A percentile compares a stretch with the other conserved stretches of the same genome.
Conservation (phyloP, 2,888 invertebrate species). For the Stratiomys singularior region DNA sequence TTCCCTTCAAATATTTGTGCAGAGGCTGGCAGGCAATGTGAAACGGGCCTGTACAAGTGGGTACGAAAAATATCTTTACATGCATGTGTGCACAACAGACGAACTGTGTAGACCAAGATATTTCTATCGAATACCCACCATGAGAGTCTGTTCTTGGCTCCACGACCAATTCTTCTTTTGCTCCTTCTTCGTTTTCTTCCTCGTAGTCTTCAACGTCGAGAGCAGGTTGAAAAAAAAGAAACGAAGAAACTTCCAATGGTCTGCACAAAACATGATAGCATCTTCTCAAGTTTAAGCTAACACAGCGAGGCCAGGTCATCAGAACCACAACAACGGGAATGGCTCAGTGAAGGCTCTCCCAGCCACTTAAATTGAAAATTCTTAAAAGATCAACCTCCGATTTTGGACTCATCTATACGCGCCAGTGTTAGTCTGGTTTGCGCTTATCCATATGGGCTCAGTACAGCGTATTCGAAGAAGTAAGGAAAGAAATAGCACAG, state of each 20-base stretch:
- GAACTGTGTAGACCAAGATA: neutral
- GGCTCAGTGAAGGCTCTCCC: neutral
- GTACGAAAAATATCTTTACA: neutral
- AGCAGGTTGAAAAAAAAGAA: slow-evolving; percentile 11
- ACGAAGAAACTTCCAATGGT: neutral
- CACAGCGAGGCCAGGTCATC: neutral
- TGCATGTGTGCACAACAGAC: neutral
- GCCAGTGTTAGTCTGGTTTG: neutral
- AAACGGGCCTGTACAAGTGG: neutral
- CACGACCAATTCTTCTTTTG: neutral
- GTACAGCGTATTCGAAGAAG: neutral
- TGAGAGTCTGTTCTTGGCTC: neutral
- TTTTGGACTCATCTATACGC: slow-evolving; percentile 15
- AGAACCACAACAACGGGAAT: slow-evolving; percentile 1
- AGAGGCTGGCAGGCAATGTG: neutral
- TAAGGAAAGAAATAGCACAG: slow-evolving; percentile 15
- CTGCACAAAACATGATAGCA: slow-evolving; percentile 17
- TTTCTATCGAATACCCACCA: neutral
- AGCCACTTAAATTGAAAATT: slow-evolving; percentile 26
- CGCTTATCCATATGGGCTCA: neutral
- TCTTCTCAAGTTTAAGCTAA: slow-evolving; percentile 20
- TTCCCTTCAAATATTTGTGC: neutral
- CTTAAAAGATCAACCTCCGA: slow-evolving; percentile 36
- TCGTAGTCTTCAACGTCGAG: neutral
- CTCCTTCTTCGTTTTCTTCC: neutral